phyloP scores from a whole-genome alignment of 2,113 vertebrate genomes.

The Catharus bicknelli region DNA sequence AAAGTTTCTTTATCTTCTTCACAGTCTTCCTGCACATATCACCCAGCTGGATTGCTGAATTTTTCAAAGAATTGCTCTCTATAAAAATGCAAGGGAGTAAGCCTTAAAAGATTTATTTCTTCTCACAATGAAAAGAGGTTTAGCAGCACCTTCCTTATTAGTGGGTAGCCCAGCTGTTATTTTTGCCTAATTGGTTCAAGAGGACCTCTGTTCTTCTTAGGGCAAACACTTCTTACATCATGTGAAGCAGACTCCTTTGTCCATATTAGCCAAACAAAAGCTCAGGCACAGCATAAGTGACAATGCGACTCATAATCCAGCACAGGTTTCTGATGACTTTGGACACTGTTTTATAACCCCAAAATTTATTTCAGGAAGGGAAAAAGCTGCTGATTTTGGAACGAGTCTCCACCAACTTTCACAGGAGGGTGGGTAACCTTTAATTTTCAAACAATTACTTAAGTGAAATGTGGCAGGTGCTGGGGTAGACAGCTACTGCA shows the following conservation, averaged over 20 bases:
- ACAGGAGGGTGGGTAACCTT: slow-evolving; percentile 21
- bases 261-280: slow-evolving; percentile 68
- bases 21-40: slow-evolving; percentile 67
- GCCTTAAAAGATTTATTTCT: slow-evolving; percentile 72
- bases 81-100: slow-evolving; percentile 71
- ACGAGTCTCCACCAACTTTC: background rate
- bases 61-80: slow-evolving; percentile 70
- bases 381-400: slow-evolving; percentile 34
- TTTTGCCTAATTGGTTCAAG: slow-evolving; percentile 72
- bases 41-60: slow-evolving; percentile 66
- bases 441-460: slow-evolving; percentile 42
- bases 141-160: slow-evolving; percentile 71
- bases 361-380: slow-evolving; percentile 44
- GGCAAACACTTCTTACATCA: slow-evolving; percentile 71
- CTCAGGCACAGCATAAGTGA: slow-evolving; percentile 45
- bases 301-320: slow-evolving; percentile 43
- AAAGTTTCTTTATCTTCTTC: slow-evolving; percentile 71
- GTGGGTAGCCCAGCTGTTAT: slow-evolving; percentile 72
- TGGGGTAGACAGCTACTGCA: background rate
- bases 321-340: slow-evolving; percentile 51
- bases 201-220: slow-evolving; percentile 71
- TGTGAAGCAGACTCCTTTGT: slow-evolving; percentile 65
- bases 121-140: slow-evolving; percentile 71
- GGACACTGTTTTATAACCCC: slow-evolving; percentile 48
- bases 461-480: slow-evolving; percentile 12